Conservation (phyloP, 2,888 invertebrate species). For the Ophioninae sp. region DNA sequence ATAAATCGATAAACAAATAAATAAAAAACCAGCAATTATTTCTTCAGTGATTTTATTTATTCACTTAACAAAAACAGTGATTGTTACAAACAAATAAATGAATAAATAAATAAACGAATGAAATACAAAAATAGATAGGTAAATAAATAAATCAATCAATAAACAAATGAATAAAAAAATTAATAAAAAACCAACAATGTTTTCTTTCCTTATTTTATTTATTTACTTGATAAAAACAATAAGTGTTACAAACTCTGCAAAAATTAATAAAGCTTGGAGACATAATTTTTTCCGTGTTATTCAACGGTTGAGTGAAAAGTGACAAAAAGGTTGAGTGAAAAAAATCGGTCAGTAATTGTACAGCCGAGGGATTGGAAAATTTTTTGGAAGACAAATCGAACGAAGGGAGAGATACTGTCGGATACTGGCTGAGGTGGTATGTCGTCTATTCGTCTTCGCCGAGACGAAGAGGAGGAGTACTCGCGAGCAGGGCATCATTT, state of each 20-base stretch:
- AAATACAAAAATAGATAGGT: too few relatives aligned
- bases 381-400: conserved; percentile 32
- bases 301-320: too few relatives aligned
- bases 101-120: too few relatives aligned
- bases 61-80: too few relatives aligned
- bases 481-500: conserved; percentile 59
- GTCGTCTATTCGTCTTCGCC: conserved; percentile 80
- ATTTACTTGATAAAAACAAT: background rate
- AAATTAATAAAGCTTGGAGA: background rate
- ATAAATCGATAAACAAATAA: too few relatives aligned
- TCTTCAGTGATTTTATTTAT: too few relatives aligned
- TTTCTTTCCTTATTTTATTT: background rate
- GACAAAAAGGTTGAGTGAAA: background rate
- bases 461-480: conserved; percentile 61
- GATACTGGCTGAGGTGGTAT: conserved; percentile 72
- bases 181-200: too few relatives aligned
- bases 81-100: too few relatives aligned
- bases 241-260: background rate
- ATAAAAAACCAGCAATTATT: too few relatives aligned
- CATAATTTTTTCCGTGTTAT: background rate
- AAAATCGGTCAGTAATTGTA: conserved; percentile 32
- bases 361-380: conserved; percentile 14
- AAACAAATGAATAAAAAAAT: too few relatives aligned
- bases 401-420: conserved; percentile 67
- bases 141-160: too few relatives aligned